Conservation (phyloP, 2,888 invertebrate species). For the Machimus atricapillus region DNA sequence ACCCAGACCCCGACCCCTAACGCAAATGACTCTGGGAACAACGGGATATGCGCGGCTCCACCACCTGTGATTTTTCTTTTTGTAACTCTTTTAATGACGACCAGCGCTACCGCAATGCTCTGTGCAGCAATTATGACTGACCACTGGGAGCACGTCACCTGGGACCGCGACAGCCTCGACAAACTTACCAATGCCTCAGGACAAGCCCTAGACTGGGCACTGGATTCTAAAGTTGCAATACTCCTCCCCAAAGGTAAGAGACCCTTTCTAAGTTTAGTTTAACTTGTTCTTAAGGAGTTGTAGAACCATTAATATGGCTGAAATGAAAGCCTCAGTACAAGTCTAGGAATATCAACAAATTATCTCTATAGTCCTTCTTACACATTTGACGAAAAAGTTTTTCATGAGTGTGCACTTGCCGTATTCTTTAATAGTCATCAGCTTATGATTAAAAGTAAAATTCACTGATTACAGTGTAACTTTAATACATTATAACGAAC, state of each 20-base stretch:
- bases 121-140: constrained; percentile 89
- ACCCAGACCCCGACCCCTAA: constrained; percentile 51
- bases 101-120: constrained; percentile 80
- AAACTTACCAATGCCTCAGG: constrained; percentile 65
- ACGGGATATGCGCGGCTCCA: constrained; percentile 58
- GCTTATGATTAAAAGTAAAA: no score
- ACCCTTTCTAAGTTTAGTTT: background rate
- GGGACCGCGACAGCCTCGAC: constrained; percentile 70
- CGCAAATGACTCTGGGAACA: constrained; percentile 53
- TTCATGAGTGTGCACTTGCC: no score
- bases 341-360: no score
- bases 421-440: no score
- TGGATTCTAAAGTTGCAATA: constrained; percentile 78
- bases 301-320: no score
- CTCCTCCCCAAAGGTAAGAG: constrained; percentile 58
- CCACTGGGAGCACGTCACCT: constrained; percentile 88
- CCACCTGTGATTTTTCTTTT: constrained; percentile 61
- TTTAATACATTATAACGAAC: no score
- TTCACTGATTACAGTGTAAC: no score
- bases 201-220: constrained; percentile 72
- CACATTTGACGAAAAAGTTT: no score
- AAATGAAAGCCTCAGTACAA: no score
- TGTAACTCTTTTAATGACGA: constrained; percentile 71
- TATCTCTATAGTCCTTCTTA: no score
- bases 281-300: background rate